A percentile compares a stretch with the other conserved stretches of the same genome.
phyloP scores from a whole-genome alignment of 2,797 vertebrate genomes.

The Siniperca scherzeri region DNA sequence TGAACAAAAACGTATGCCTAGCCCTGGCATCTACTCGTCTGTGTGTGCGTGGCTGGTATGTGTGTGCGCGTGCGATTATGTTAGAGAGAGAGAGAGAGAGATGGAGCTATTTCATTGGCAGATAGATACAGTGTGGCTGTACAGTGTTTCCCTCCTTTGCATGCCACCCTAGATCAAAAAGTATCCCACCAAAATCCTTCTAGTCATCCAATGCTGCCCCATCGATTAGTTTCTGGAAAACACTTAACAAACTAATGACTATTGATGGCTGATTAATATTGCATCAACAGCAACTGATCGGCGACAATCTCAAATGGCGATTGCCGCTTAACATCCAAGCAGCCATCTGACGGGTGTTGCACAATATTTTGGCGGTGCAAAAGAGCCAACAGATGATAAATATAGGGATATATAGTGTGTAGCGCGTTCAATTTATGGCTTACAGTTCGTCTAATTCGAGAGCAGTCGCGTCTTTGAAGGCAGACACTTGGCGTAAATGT shows the following conservation, averaged over 20 bases:
- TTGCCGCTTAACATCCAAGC: constrained; percentile 61
- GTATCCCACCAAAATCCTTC: constrained; percentile 69
- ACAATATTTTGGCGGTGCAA: constrained; percentile 46
- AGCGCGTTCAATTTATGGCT: constrained; percentile 89
- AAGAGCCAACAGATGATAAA: constrained; percentile 75
- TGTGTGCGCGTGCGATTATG: constrained; percentile 23
- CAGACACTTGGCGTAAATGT: constrained; percentile 99
- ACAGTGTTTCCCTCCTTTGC: constrained; percentile 39
- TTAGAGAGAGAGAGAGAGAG: constrained; percentile 25
- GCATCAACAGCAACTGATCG: constrained; percentile 85
- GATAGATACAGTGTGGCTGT: constrained; percentile 44
- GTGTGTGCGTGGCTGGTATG: constrained; percentile 16
- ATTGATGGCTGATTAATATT: constrained; percentile 92
- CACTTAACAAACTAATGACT: constrained; percentile 90
- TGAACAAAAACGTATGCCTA: neutral
- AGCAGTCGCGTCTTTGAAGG: constrained; percentile 96
- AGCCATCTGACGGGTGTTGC: constrained; percentile 69
- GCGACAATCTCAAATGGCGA: constrained; percentile 77
- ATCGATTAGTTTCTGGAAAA: constrained; percentile 88
- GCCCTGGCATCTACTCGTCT: constrained; percentile 11
- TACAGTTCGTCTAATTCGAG: constrained; percentile 93
- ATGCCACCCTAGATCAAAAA: constrained; percentile 69
- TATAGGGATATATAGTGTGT: constrained; percentile 72
- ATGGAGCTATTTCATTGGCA: constrained; percentile 67
- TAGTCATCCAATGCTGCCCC: constrained; percentile 70